phyloP scores from a whole-genome alignment of 2,888 invertebrate genomes.

The Cerceris ruficornis region DNA sequence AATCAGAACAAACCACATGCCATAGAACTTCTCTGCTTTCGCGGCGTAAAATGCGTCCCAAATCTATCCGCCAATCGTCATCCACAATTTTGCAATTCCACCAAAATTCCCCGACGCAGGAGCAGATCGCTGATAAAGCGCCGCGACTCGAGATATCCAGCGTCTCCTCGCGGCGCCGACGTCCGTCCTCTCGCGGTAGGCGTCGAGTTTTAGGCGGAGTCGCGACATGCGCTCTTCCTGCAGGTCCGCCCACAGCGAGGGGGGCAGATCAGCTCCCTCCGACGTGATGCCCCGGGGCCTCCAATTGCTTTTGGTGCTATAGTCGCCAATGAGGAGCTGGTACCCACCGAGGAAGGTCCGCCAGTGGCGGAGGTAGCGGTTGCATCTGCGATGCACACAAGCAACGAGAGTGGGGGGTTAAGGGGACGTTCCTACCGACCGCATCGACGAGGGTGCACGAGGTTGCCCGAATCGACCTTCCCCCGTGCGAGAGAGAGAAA shows the following conservation, averaged over 20 bases:
- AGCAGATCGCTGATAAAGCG: no score
- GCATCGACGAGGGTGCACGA: slow-evolving; percentile 34
- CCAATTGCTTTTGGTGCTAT: slow-evolving; percentile 70
- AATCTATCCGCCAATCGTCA: no score
- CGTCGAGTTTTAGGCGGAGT: slow-evolving; percentile 43
- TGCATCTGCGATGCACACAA: slow-evolving; percentile 1
- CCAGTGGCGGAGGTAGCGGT: slow-evolving; percentile 50
- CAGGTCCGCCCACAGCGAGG: slow-evolving; percentile 64
- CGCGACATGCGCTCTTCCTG: slow-evolving; percentile 68
- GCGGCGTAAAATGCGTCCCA: no score
- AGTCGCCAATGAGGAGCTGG: slow-evolving; percentile 78
- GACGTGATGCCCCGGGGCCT: slow-evolving; percentile 73
- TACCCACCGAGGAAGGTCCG: slow-evolving; percentile 64
- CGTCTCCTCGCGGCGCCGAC: slow-evolving; percentile 26
- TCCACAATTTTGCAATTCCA: no score
- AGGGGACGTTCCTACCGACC: slow-evolving; percentile 27
- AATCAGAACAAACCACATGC: no score
- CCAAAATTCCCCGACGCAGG: no score
- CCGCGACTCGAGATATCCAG: no score
- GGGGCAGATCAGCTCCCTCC: slow-evolving; percentile 65
- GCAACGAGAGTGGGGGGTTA: slow-evolving; percentile 40
- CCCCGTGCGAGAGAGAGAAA: not conserved
- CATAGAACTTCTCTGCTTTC: no score
- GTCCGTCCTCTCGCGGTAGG: slow-evolving; percentile 45
- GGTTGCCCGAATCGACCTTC: slow-evolving; percentile 15